Evolutionary conservation across 1,140 invertebrate species (phyloP), one percentile per base, ranked within the genome.

Genomic region (Oscheius sp.): DNA sequence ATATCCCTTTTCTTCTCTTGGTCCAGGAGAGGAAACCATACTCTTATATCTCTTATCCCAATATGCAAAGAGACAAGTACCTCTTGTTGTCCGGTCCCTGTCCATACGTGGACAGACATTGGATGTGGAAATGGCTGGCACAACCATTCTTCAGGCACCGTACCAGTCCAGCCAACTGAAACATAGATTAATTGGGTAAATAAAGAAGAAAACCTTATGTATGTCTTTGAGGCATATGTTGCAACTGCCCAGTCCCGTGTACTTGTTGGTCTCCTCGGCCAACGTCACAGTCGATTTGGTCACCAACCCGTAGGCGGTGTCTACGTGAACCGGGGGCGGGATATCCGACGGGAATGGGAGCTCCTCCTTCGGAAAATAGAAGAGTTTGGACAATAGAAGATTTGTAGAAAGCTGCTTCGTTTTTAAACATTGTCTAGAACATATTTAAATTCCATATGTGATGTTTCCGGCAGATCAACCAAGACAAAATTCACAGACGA

Each of bases 301-400:
- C 15, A 83, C 80, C 36, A 72, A 61, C 18, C 81, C 81, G 58
- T 73, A 82, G 84, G 85, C 86, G 88, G 73, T 32, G 34, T 68
- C 61, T 23, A 85, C 74, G 63, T 85, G 79, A 3, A 36, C 13
- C n/a, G 81, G 81, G 10, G 79, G 75, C 23, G 32, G 20, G 38
- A 75, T 35, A 18, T 79, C 73, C 34, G 75, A 88, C 3, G 86
- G 85, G 85, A 92, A 91, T 3, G 90, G 87, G 58, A 87, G 82
- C 73, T 85, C 87, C 79, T 90, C 92, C 4, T 91, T 88, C 79
- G 83, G 62, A 45, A n/a, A n/a, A n/a, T n/a, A n/a, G n/a, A n/a
- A n/a, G n/a, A n/a, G n/a, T n/a, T n/a, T n/a, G n/a, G n/a, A n/a
- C n/a, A n/a, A n/a, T n/a, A n/a, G n/a, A n/a, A n/a, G n/a, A n/a